Evolutionary conservation across 2,888 invertebrate species (phyloP).

Genomic region (Drosophila birchii): DNA sequence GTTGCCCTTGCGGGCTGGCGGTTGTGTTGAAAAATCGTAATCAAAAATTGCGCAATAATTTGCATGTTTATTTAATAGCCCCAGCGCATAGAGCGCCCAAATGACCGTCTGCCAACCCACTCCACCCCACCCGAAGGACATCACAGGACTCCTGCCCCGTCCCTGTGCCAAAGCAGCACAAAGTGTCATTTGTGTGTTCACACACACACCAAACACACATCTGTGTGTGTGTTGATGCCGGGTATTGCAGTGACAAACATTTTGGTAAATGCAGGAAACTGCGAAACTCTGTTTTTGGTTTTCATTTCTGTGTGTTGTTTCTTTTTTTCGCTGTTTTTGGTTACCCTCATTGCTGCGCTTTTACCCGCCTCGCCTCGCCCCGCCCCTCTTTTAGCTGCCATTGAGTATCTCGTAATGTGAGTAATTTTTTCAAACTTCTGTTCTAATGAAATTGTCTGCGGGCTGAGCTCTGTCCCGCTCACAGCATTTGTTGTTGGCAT

Average conservation of each 20-base stretch:
- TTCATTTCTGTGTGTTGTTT: constrained; percentile 15
- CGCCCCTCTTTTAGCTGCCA: constrained; percentile 16
- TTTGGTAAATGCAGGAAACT: constrained; percentile 69
- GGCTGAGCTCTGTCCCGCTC: constrained; percentile 52
- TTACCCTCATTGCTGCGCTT: constrained; percentile 30
- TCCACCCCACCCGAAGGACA: background rate
- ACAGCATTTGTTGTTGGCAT: constrained; percentile 47
- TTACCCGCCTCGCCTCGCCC: constrained; percentile 2
- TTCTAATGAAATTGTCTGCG: constrained; percentile 80
- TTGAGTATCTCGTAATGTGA: constrained; percentile 42
- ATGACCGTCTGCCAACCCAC: constrained; percentile 4
- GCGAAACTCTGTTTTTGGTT: constrained; percentile 62
- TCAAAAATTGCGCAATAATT: constrained; percentile 81
- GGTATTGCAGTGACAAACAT: constrained; percentile 74
- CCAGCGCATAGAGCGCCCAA: constrained; percentile 30
- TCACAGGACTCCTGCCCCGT: background rate
- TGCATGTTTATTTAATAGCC: constrained; percentile 81
- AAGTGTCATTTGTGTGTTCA: constrained; percentile 40
- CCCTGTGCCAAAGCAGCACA: constrained; percentile 48
- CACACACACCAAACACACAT: no score
- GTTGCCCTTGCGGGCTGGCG: constrained; percentile 5
- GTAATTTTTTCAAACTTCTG: constrained; percentile 57
- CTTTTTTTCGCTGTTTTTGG: constrained; percentile 36
- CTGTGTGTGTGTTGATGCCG: constrained; percentile 36
- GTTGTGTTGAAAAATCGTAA: constrained; percentile 73